Evolutionary conservation across 2,888 invertebrate genomes (phyloP).

Genomic region (Chalcosyrphus nemorum): DNA sequence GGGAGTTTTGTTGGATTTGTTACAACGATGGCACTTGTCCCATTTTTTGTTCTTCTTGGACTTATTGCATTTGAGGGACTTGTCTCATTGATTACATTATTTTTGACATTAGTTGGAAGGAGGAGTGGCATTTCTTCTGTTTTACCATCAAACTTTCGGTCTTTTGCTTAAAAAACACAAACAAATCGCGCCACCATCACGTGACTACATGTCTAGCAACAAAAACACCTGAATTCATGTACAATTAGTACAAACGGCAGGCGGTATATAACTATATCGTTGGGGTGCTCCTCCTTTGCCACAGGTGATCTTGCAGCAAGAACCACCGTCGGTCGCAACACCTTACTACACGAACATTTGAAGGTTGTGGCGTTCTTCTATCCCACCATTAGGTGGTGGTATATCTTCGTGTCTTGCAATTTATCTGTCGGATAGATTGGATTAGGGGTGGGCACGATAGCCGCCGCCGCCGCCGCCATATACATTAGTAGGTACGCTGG

Average conservation of each 20-base stretch:
- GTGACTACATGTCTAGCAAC: background rate
- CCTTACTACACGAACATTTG: background rate
- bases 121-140: no score
- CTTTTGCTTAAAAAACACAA: background rate
- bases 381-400: conserved; percentile 14
- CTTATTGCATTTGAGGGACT: no score
- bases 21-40: no score
- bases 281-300: no score
- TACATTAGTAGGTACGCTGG: background rate
- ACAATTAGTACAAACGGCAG: conserved; percentile 48
- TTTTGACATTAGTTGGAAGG: no score
- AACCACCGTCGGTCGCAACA: conserved; percentile 35
- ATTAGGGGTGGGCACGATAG: conserved; percentile 37
- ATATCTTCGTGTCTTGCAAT: conserved; percentile 34
- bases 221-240: background rate
- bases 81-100: no score
- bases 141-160: no score
- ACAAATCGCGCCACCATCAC: background rate
- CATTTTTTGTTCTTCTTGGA: no score
- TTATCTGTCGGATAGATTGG: conserved; percentile 54
- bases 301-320: background rate
- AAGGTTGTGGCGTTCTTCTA: background rate
- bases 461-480: conserved; percentile 27
- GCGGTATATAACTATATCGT: conserved; percentile 13
- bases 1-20: no score